Base-by-base conservation (phyloP, 2,797 vertebrate species). In the Champsocephalus esox region DNA sequence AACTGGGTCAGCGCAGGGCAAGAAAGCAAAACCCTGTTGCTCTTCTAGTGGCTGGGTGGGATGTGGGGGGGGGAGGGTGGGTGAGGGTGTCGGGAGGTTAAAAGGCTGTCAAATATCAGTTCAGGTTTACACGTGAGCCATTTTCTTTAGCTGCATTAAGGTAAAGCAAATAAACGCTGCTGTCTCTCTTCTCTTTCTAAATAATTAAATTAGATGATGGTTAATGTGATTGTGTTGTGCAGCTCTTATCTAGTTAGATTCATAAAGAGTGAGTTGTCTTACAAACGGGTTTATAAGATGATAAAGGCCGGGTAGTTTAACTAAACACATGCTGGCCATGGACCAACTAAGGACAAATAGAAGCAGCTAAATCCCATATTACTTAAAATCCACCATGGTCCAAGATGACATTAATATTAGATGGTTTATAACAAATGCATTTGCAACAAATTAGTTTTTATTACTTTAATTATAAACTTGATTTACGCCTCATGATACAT, bases 1-100 rank as follows among this genome's bases (percentile, higher is more conserved):
- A 95, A 92, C 90, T 93, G 85, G 95, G 94, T 94, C 93, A 93
- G 79, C 77, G 41, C 71, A 75, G 92, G 92, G 89, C 90, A 93
- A 88, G 91, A 90, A 92, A 94, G 92, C 82, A 88, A 88, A 87
- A 84, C 81, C 68, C 73, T 84, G 87, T 86, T 81, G 83, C 87
- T 89, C 84, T 79, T 83, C 62, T 74, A 70, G 87, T 69, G 85
- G 70, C 84, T 86, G 83, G 85, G 82, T 90, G 72, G 73, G 80
- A 78, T 76, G 68, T 57, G 71, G 70, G 45, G 66, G 54, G 74
- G 14, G 43, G 69, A 38, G 70, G 64, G 54, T 50, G 59, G 24
- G 3, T 44, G 24, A 58, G 38, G 50, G 61, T 83, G 82, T 83
- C 16, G 57, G 75, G 58, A 76, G 85, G 88, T 89, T 79, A 86